Base-by-base conservation (phyloP, 1,140 invertebrate genomes). In the Monochamus saltuarius region DNA sequence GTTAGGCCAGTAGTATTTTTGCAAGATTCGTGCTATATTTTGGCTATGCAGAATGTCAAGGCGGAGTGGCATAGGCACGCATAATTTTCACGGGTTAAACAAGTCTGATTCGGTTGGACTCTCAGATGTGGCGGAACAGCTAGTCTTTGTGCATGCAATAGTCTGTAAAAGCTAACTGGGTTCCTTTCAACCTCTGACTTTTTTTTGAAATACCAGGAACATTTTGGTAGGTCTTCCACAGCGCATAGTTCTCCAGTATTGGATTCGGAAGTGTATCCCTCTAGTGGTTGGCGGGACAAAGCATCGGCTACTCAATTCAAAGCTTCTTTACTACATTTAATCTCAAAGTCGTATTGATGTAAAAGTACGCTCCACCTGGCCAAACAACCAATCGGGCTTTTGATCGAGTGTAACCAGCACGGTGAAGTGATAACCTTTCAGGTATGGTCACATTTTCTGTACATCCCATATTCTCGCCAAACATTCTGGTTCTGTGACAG, bases 301-400 rank as follows among this genome's bases (percentile, higher is more conserved):
- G 53, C 59, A 37, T 61, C 37, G 16, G 54, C 61, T 46, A 58
- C 17, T 19, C 56, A 13, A 7, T 49, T 47, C 19, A 17, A 6
- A n/a, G 40, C 10, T 16, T 17, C 39, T 9, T 16, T 39, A 11
- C 58, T 11, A 11, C 53, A 29, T 6, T 34, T 29, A 1, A 59
- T 29, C 13, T 52, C 40, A 49, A 78, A 77, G 39, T 75, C 64
- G 61, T 73, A 80, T 7, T 66, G 65, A 64, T 79, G 76, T 1
- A 83, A 45, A 38, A 64, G 17, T 7, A 81, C 10, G n/a, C 59
- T 47, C 80, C 79, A 82, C 29, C 79, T 54, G 0, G 73, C 74
- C 6, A 29, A 6, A 29, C 22, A 6, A 6, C 22, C 22, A 3
- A 6, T 6, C 2, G 22, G 22, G 6, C 22, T 29, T 29, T 29